Evolutionary conservation across 2,797 vertebrate genomes (phyloP).

Genomic region (Sebastes itinus): DNA sequence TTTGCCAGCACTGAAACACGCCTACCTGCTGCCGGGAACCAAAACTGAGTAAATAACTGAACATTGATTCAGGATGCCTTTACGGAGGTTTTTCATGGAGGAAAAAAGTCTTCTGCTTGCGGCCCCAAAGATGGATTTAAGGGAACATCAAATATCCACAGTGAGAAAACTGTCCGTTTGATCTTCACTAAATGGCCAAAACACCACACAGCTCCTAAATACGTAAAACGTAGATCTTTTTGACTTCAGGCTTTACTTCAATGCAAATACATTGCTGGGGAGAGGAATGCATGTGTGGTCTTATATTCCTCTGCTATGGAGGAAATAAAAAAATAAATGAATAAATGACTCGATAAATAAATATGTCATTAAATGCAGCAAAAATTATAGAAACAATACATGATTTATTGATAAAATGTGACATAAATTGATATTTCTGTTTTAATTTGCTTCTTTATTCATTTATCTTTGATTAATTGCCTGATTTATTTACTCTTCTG

Average conservation of each 20-base stretch:
- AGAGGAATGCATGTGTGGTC: not conserved
- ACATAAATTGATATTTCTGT: too few relatives aligned
- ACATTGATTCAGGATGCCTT: conserved; percentile 9
- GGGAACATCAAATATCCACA: conserved; percentile 5
- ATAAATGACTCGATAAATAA: too few relatives aligned
- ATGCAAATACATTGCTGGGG: not conserved
- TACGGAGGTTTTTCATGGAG: not conserved
- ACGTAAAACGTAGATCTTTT: not conserved
- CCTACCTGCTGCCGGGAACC: not conserved
- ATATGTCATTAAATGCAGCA: too few relatives aligned
- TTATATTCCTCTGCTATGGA: not conserved
- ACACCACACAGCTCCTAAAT: conserved; percentile 1
- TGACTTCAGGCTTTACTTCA: not conserved
- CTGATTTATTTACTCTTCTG: too few relatives aligned
- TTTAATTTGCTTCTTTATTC: too few relatives aligned
- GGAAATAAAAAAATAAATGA: too few relatives aligned
- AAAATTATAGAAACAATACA: too few relatives aligned
- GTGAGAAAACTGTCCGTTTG: conserved; percentile 15
- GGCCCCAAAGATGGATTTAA: not conserved
- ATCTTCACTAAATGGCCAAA: conserved; percentile 18
- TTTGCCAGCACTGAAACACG: not conserved
- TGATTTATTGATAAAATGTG: too few relatives aligned
- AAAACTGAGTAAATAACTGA: conserved; percentile 5
- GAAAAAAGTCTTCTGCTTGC: not conserved
- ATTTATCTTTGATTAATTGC: too few relatives aligned